Evolutionary conservation across 2,888 invertebrate genomes (phyloP), one percentile per base, ranked within the genome.

Genomic region (Dasypogon diadema): DNA sequence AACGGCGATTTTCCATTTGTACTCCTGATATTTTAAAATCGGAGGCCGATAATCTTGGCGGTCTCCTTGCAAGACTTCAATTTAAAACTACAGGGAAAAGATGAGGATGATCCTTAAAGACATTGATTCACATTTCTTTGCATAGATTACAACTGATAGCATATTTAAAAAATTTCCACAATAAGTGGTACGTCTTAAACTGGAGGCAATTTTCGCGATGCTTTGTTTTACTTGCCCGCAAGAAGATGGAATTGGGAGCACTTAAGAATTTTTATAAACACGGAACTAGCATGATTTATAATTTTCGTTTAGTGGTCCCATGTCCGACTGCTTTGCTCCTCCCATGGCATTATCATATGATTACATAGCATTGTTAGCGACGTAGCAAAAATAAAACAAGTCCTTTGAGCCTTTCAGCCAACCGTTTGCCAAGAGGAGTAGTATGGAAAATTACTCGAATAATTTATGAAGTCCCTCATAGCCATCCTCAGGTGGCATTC

Each of bases 381-480:
- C n/a, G 18, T 5, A 51, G 12, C 12, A 51, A 21, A 51, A 51
- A 51, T 21, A 21, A 51, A 51, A 51, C 21, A 3, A n/a, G 51
- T 21, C 51, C 42, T 12, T 42, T 1, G 42, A 42, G 42, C 42
- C n/a, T 42, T 42, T 12, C 51, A 51, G 12, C 5, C 8, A 16
- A 51, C 1, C 24, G 46, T 48, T n/a, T 8, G 4, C 24, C 48
- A 65, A 46, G n/a, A 65, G 2, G 63, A 8, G 14, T 18, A 46
- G 4, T 51, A n/a, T 12, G 42, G 65, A 1, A 18, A 46, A 46
- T 65, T 22, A 42, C 37, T 48, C 16, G n/a, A 42, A 65, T 65
- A 46, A 65, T 65, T 65, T 65, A 65, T 24, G 42, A 46, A 51
- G 2, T n/a, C 2, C 24, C 18, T n/a, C 34, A 26, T n/a, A 4